Evolutionary conservation across 2,113 vertebrate species (phyloP).

Genomic region (Pedionomus torquatus): DNA sequence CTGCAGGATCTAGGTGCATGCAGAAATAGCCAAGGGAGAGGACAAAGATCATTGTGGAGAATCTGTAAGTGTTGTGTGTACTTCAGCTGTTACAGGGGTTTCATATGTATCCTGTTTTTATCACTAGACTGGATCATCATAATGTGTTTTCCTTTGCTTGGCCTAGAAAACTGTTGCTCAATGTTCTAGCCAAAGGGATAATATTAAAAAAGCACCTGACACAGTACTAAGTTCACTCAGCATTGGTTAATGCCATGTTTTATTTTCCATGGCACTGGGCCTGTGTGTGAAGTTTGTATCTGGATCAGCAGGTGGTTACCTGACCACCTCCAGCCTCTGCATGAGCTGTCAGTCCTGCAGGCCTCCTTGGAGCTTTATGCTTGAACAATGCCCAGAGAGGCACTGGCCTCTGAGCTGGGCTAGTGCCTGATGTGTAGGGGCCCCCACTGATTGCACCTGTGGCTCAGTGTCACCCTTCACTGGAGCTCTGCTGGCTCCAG

Average conservation of each 20-base stretch:
- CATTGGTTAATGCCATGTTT: background rate
- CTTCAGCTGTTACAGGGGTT: background rate
- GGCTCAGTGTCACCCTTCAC: background rate
- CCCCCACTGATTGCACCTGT: background rate
- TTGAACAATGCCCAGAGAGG: background rate
- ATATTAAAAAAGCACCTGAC: background rate
- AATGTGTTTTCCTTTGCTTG: background rate
- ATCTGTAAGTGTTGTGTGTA: background rate
- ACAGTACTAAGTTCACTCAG: background rate
- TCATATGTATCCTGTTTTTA: background rate
- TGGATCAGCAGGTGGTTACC: background rate
- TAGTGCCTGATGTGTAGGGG: background rate
- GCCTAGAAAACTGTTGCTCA: background rate
- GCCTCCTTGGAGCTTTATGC: background rate
- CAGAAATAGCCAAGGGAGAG: background rate
- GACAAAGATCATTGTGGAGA: background rate
- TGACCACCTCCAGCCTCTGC: background rate
- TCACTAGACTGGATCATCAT: background rate
- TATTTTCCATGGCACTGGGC: background rate
- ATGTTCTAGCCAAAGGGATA: background rate
- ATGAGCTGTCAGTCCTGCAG: background rate
- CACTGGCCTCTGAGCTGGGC: background rate
- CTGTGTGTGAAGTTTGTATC: background rate
- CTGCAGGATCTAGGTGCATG: background rate
- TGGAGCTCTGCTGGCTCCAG: background rate